Evolutionary conservation across 1,140 invertebrate species (phyloP), one percentile per base, ranked within the genome.

Genomic region (Ctenoplectra terminalis): DNA sequence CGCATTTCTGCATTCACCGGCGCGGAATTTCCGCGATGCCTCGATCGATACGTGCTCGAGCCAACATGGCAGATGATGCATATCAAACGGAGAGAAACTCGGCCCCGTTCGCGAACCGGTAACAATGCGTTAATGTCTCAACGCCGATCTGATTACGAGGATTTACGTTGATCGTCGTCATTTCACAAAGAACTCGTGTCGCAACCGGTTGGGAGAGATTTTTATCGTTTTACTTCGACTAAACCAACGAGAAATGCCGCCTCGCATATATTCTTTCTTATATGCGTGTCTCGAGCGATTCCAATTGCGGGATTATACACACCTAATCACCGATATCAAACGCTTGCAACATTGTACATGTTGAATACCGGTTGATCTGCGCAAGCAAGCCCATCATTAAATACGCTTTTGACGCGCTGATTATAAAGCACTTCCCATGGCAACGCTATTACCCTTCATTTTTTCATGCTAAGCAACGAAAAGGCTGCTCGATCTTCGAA

Each of bases 331-430:
- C 61, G n/a, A 48, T 76, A 78, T 69, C 75, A 34, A 56, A 37
- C 23, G 26, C 26, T 58, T 48, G 52, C 64, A 70, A 78, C 82
- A 70, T 71, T 48, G 48, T 71, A 61, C 40, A 15, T 29, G 48
- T 26, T 34, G 73, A 78, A 84, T 74, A 29, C 56, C 26, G 69
- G 56, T 50, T 34, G 67, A 80, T 67, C 69, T 85, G 37, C 69
- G 54, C 79, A 83, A 76, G 48, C 71, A 60, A 40, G 37, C n/a
- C n/a, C n/a, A n/a, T 83, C 54, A 66, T 85, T 85, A 78, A 48
- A 23, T 54, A 48, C 37, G 77, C 34, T 34, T 78, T 50, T 69
- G 56, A 83, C 43, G 5, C 64, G 50, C 46, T 56, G 82, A 75
- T 81, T 81, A 70, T 9, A 43, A n/a, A 75, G 71, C 56, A 54